Base-by-base conservation (phyloP, 2,888 invertebrate genomes). In the Tinea semifulvella region DNA sequence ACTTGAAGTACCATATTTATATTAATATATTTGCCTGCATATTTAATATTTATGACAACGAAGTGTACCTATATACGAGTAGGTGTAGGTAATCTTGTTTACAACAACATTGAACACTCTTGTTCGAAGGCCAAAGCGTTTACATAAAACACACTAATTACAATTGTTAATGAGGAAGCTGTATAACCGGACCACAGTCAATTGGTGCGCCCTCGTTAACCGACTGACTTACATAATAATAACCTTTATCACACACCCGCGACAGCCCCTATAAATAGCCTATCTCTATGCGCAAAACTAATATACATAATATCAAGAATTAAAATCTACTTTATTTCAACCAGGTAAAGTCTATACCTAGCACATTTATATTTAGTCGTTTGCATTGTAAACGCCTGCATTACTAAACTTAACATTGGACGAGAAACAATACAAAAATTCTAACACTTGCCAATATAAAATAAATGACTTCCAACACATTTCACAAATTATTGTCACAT, bases 161-260 rank as follows among this genome's bases (percentile, higher is more conserved):
- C 49, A 49, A 55, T 59, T 57, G 65, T 63, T 71, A 72, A 74
- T 72, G 61, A 71, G 72, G 72, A 73, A 61, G 65, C 67, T 63
- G 62, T 66, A 61, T 61, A 64, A 58, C 53, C 48, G 53, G 51
- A 36, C 36, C 36, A 36, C 16, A 31, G 10, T n/a, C 31, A 36
- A 16, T 36, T 36, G 36, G 36, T 36, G 36, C 36, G 36, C 36
- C 18, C 36, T 36, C 18, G 36, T 36, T 36, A 36, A 36, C 36
- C 16, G 17, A 36, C 7, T 26, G 3, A 3, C 36, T 36, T 36
- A 36, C 36, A 36, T 36, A 36, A 36, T 10, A 16, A 18, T 36
- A 36, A 18, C 18, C 16, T 7, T 18, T 18, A 35, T 13, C 8
- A 36, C 18, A 36, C 18, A 36, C 3, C 10, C 36, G 18, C 17